Evolutionary conservation across 2,113 vertebrate genomes (phyloP), one percentile per base, ranked within the genome.

Genomic region (Rhegmatorhina hoffmannsi): DNA sequence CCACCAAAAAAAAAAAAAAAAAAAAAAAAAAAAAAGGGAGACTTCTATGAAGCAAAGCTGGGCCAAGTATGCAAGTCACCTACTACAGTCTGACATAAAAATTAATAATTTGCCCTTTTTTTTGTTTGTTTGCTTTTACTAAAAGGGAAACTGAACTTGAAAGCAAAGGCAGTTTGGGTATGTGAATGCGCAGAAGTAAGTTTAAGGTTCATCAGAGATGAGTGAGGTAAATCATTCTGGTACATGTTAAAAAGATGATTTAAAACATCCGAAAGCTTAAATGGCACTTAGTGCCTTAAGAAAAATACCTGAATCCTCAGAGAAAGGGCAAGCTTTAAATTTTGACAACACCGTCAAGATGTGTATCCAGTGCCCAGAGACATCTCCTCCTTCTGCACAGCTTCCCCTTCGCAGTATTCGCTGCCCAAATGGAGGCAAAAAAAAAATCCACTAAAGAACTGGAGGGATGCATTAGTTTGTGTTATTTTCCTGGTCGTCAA

Each of bases 401-500:
- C 86, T 92, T 94, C 58, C 33, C 64, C 10, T 84, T 95, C 79
- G 40, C 64, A 82, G 17, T 77, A 70, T 63, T 92, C 83, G 49
- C 52, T 84, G 28, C 46, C 78, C 78, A 92, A 95, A 91, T 23
- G 47, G 76, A 95, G 63, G 11, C 1, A 24, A 64, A 40, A 77
- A 80, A 74, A 44, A 20, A 59, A 52, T 14, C 44, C 34, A 36
- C 72, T 46, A 40, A 87, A 89, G 89, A 78, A 82, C 55, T 84
- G 6, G 75, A 76, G 89, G 75, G 73, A 25, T 62, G 83, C 60
- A 44, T 88, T 79, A 87, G 15, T 29, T 79, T 90, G 64, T 4
- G 3, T 94, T 92, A 91, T 96, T 95, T 97, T 87, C 90, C 96
- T n/a, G 0, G 83, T 95, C n/a, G 4, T 94, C 83, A 82, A 80